Percentiles rank a stretch among this genome's conserved stretches.
These are phyloP conservation scores for Drosophila mulleri DNA, from an alignment of 2,888 invertebrate genomes.

Conservation along the genomic window DNA sequence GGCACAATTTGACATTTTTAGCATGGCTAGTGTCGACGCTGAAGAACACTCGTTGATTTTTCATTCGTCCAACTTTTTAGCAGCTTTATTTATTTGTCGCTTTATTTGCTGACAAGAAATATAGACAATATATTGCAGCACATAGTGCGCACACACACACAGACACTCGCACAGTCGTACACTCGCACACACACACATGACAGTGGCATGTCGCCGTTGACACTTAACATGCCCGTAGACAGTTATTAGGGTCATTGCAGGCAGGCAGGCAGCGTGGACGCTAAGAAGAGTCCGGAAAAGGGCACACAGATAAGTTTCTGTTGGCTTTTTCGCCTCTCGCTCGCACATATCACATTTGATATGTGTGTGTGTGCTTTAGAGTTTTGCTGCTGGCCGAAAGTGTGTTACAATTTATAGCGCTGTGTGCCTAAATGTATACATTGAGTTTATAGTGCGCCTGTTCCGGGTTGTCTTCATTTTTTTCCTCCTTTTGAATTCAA, in stretches of 20 bases:
- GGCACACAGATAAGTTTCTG: conserved; percentile 53
- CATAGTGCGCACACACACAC: conserved; percentile 15
- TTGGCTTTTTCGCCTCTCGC: conserved; percentile 13
- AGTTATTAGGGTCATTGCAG: conserved; percentile 82
- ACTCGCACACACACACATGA: conserved; percentile 63
- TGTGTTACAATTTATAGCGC: conserved; percentile 70
- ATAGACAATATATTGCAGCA: conserved; percentile 76
- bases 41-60: conserved; percentile 57
- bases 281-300: conserved; percentile 39
- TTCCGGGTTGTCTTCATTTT: conserved; percentile 37
- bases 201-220: conserved; percentile 78
- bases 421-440: conserved; percentile 76
- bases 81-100: conserved; percentile 79
- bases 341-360: conserved; percentile 30
- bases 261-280: conserved; percentile 29
- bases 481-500: conserved; percentile 50
- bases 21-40: conserved; percentile 27
- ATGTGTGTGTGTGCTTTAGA: conserved; percentile 59
- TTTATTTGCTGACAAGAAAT: conserved; percentile 81
- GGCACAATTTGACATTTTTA: conserved; percentile 79
- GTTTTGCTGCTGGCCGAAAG: conserved; percentile 67
- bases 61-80: conserved; percentile 70
- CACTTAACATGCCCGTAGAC: conserved; percentile 81
- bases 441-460: conserved; percentile 70
- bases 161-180: conserved; percentile 25